Conservation (phyloP, 2,888 invertebrate genomes). For the Scelioninae gen. 2 region DNA sequence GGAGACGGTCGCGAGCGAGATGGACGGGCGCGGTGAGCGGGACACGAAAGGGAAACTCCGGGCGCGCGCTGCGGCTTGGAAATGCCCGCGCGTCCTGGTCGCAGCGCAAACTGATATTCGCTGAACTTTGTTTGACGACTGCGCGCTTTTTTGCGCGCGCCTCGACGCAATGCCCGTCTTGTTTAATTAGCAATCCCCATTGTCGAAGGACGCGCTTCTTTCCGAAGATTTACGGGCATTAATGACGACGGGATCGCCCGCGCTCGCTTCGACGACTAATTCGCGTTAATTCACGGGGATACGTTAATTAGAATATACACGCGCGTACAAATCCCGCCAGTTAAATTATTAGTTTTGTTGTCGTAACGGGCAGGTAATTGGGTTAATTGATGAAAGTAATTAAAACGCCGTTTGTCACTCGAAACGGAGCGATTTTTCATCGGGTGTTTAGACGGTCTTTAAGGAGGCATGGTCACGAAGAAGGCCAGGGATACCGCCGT, state of each 20-base stretch:
- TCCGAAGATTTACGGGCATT: conserved; percentile 34
- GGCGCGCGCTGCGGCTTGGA: conserved; percentile 38
- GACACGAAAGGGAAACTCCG: conserved; percentile 45
- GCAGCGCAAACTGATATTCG: conserved; percentile 33
- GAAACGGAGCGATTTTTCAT: too few species aligned
- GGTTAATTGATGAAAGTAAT: conserved; percentile 12
- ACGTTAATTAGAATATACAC: conserved; percentile 15
- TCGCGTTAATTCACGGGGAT: conserved; percentile 30
- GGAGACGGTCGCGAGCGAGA: conserved; percentile 6
- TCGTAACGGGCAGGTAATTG: conserved; percentile 2
- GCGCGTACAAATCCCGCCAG: background rate
- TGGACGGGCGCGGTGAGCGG: conserved; percentile 7
- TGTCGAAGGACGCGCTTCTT: conserved; percentile 21
- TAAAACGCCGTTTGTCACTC: too few species aligned
- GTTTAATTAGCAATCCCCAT: conserved; percentile 48
- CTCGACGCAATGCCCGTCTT: conserved; percentile 7
- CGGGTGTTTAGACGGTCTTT: too few species aligned
- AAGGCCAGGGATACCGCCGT: too few species aligned
- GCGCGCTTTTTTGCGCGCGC: conserved; percentile 20
- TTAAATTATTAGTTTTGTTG: conserved; percentile 20
- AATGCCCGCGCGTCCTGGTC: conserved; percentile 37
- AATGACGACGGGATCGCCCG: conserved; percentile 27
- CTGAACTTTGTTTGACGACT: conserved; percentile 13
- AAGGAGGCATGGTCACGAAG: too few species aligned
- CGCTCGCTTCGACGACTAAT: conserved; percentile 9